A percentile compares a stretch with the other conserved stretches of the same genome.
Evolutionary conservation across 2,113 vertebrate species (phyloP).

Genomic region (Chascanopsetta lugubris): DNA sequence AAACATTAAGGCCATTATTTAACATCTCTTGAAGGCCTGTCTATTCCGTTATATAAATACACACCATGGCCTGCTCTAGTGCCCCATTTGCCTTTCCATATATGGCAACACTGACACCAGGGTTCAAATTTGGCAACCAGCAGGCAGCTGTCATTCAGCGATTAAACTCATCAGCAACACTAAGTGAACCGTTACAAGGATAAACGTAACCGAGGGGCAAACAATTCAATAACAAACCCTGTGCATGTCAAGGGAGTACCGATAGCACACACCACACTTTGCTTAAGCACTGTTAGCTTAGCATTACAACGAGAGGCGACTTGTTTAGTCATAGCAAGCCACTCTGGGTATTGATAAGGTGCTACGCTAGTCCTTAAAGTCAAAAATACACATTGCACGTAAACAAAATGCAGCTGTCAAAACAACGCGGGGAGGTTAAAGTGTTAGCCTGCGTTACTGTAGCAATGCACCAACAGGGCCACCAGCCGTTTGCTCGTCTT

Average conservation of each 20-base stretch:
- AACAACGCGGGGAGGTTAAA: slow-evolving; percentile 3
- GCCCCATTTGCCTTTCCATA: slow-evolving; percentile 82
- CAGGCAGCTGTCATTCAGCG: slow-evolving; percentile 76
- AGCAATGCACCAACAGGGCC: slow-evolving; percentile 70
- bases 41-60: slow-evolving; percentile 85
- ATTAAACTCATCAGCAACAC: slow-evolving; percentile 21
- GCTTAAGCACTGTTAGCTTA: slow-evolving; percentile 21
- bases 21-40: slow-evolving; percentile 57
- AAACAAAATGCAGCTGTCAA: neutral
- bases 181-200: slow-evolving; percentile 3
- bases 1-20: slow-evolving; percentile 46
- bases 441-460: slow-evolving; percentile 16
- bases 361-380: neutral
- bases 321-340: neutral
- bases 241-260: neutral
- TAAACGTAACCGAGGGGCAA: slow-evolving; percentile 14
- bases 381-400: neutral
- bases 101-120: slow-evolving; percentile 81
- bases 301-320: neutral
- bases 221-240: neutral
- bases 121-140: slow-evolving; percentile 81
- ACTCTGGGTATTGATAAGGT: neutral
- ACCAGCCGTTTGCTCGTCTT: slow-evolving; percentile 69
- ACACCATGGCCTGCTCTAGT: slow-evolving; percentile 80
- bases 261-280: neutral